These are phyloP conservation scores for Pipa parva DNA, from an alignment of 2,113 vertebrate genomes.

Conservation along the genomic window DNA sequence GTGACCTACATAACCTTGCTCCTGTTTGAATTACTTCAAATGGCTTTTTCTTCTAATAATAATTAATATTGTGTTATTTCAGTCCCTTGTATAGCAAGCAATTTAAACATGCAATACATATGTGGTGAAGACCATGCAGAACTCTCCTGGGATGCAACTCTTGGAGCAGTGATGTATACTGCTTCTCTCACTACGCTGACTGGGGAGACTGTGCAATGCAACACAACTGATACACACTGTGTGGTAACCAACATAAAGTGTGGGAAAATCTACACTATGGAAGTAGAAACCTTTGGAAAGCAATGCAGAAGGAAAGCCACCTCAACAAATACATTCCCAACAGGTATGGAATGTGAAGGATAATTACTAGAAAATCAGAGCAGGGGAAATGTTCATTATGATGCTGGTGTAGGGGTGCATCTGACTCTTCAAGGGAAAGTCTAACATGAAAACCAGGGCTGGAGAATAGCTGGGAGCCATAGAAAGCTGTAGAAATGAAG, in stretches of 20 bases:
- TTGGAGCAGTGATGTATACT: conserved; percentile 55
- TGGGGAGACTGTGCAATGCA: conserved; percentile 42
- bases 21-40: too few species aligned
- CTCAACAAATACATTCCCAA: conserved; percentile 40
- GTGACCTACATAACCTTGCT: too few species aligned
- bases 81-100: conserved; percentile 61
- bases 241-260: conserved; percentile 57
- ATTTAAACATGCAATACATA: conserved; percentile 43
- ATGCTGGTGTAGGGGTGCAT: too few species aligned
- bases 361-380: too few species aligned
- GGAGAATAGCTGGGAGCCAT: too few species aligned
- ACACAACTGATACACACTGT: conserved; percentile 52
- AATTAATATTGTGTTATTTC: too few species aligned
- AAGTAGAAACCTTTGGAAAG: conserved; percentile 53
- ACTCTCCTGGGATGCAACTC: conserved; percentile 60
- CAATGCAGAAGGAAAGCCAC: conserved; percentile 49
- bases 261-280: conserved; percentile 56
- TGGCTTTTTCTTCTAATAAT: too few species aligned
- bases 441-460: too few species aligned
- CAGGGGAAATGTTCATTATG: too few species aligned
- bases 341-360: conserved; percentile 61
- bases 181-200: conserved; percentile 37
- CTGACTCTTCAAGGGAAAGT: too few species aligned
- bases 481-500: too few species aligned
- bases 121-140: conserved; percentile 54